phyloP scores from a whole-genome alignment of 2,113 vertebrate genomes.

The Donacobius atricapilla region DNA sequence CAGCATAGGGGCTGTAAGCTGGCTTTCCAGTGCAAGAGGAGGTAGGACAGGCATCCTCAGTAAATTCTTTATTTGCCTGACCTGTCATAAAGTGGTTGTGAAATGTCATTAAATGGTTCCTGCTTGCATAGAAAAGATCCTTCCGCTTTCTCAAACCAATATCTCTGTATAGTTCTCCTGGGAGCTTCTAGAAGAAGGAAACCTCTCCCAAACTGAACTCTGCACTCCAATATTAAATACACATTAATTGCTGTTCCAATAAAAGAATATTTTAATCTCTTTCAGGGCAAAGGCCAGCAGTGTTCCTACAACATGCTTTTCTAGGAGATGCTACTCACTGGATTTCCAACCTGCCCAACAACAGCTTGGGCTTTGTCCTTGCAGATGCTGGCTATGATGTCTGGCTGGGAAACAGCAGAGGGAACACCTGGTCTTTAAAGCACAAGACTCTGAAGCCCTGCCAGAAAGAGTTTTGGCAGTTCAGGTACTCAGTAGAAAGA shows the following conservation, averaged over 20 bases:
- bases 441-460: slow-evolving; percentile 75
- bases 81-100: background rate
- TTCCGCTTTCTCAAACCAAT: background rate
- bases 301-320: slow-evolving; percentile 90
- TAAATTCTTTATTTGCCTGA: background rate
- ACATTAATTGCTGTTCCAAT: background rate
- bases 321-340: slow-evolving; percentile 92
- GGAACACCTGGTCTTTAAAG: slow-evolving; percentile 90
- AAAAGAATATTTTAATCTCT: slow-evolving; percentile 13
- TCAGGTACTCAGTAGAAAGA: slow-evolving; percentile 78
- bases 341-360: slow-evolving; percentile 86
- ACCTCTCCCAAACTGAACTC: background rate
- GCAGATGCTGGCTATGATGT: slow-evolving; percentile 91
- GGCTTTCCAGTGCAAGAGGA: background rate
- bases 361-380: slow-evolving; percentile 86
- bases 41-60: background rate
- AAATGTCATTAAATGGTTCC: background rate
- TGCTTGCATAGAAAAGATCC: background rate
- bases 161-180: background rate
- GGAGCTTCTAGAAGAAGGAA: background rate
- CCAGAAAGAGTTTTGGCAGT: slow-evolving; percentile 87
- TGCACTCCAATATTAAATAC: background rate
- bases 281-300: slow-evolving; percentile 78
- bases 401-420: slow-evolving; percentile 93
- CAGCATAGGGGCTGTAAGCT: background rate